Percentiles rank a stretch among this genome's conserved stretches.
phyloP scores from a whole-genome alignment of 2,888 invertebrate species.

The Dastarcus helophoroides region DNA sequence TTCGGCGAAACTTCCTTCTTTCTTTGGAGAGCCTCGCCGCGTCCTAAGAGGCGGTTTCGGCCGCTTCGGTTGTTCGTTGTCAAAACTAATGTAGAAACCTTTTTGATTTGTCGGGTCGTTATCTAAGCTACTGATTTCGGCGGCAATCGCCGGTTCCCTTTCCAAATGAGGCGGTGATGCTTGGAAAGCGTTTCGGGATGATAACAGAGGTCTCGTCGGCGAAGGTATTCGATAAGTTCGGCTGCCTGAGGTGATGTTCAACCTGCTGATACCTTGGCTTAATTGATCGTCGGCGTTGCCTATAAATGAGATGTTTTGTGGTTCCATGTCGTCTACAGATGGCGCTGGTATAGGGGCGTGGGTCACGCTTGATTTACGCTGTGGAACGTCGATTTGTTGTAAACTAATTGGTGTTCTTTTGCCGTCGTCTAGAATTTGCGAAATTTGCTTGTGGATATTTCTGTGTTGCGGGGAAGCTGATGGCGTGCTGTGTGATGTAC shows the following conservation, averaged over 20 bases:
- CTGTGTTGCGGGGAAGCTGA: constrained; percentile 57
- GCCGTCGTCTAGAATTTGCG: constrained; percentile 35
- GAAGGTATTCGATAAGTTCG: constrained; percentile 83
- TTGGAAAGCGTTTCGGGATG: constrained; percentile 62
- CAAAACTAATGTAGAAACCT: constrained; percentile 90
- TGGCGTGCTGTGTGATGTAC: constrained; percentile 40
- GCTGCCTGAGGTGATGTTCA: constrained; percentile 79
- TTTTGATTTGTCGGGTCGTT: constrained; percentile 48
- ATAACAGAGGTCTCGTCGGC: constrained; percentile 60
- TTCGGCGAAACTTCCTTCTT: constrained; percentile 41
- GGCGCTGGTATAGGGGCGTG: constrained; percentile 55
- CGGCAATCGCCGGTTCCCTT: constrained; percentile 26
- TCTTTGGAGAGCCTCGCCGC: constrained; percentile 66
- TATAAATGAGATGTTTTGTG: constrained; percentile 86
- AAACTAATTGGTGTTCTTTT: constrained; percentile 12
- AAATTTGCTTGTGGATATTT: constrained; percentile 46
- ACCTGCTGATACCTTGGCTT: constrained; percentile 49
- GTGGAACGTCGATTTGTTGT: constrained; percentile 28
- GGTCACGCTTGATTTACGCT: constrained; percentile 30
- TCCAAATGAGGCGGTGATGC: constrained; percentile 26
- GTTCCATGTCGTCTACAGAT: constrained; percentile 79
- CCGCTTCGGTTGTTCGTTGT: constrained; percentile 75
- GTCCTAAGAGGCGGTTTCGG: constrained; percentile 78
- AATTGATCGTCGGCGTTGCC: constrained; percentile 51
- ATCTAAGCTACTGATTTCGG: constrained; percentile 39